phyloP scores from a whole-genome alignment of 2,888 invertebrate species.

The Cryptophagus acutangulus region DNA sequence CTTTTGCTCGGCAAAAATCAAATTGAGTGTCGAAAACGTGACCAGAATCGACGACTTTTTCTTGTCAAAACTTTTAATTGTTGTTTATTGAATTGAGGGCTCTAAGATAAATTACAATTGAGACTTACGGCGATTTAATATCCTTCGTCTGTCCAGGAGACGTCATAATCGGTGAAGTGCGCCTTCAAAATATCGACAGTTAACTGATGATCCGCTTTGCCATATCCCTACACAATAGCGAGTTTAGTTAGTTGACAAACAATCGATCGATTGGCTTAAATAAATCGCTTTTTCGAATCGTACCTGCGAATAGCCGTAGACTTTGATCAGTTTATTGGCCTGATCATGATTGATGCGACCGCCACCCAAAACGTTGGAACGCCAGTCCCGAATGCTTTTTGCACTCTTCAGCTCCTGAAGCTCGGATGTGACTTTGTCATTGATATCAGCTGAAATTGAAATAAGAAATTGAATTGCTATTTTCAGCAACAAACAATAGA shows the following conservation, averaged over 20 bases:
- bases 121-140: too few relatives aligned
- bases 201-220: slow-evolving; percentile 82
- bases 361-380: slow-evolving; percentile 77
- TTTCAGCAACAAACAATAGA: too few relatives aligned
- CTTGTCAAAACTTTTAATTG: too few relatives aligned
- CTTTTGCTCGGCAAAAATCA: too few relatives aligned
- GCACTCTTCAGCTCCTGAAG: slow-evolving; percentile 54
- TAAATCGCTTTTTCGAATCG: too few relatives aligned
- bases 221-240: slow-evolving; percentile 67
- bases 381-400: slow-evolving; percentile 47
- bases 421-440: slow-evolving; percentile 55
- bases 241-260: slow-evolving; percentile 6
- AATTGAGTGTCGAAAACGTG: too few relatives aligned
- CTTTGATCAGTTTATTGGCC: slow-evolving; percentile 69
- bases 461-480: too few relatives aligned
- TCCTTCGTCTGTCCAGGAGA: slow-evolving; percentile 82
- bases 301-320: slow-evolving; percentile 91
- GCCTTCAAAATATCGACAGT: slow-evolving; percentile 71
- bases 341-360: slow-evolving; percentile 86
- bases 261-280: neutral
- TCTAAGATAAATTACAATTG: too few relatives aligned
- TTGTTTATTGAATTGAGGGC: too few relatives aligned
- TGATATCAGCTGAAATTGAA: slow-evolving; percentile 84
- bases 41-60: too few relatives aligned
- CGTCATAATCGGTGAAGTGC: slow-evolving; percentile 67